Evolutionary conservation across 2,113 vertebrate genomes (phyloP).

Genomic region (Labeo catla): DNA sequence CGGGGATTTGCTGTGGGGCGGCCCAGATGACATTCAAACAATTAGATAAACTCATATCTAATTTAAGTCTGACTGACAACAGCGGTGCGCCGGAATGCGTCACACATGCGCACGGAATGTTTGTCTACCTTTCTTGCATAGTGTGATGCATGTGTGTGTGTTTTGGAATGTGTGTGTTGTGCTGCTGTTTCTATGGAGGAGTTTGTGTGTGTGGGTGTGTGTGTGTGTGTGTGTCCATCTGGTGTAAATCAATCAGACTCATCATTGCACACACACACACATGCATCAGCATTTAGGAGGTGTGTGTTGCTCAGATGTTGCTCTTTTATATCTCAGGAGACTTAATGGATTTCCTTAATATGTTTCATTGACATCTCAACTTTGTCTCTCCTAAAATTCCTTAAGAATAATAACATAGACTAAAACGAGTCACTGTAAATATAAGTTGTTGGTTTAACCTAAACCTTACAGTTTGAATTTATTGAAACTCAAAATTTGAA

Average conservation of each 20-base stretch:
- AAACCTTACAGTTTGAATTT: no score
- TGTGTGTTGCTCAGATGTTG: neutral
- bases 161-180: neutral
- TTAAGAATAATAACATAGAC: neutral
- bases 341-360: neutral
- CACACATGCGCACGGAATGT: conserved; percentile 36
- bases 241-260: conserved; percentile 9
- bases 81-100: conserved; percentile 22
- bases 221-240: conserved; percentile 26
- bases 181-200: no score
- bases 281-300: neutral
- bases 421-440: no score
- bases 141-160: conserved; percentile 14
- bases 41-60: conserved; percentile 75
- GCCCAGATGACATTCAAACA: conserved; percentile 75
- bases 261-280: neutral
- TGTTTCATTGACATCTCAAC: neutral
- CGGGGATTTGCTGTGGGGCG: conserved; percentile 66
- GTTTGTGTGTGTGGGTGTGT: conserved; percentile 35
- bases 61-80: conserved; percentile 66
- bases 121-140: conserved; percentile 5
- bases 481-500: no score
- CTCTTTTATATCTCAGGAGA: neutral
- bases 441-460: no score
- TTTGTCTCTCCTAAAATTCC: neutral